Conservation (phyloP, 2,113 vertebrate genomes). For the Erpornis zantholeuca region DNA sequence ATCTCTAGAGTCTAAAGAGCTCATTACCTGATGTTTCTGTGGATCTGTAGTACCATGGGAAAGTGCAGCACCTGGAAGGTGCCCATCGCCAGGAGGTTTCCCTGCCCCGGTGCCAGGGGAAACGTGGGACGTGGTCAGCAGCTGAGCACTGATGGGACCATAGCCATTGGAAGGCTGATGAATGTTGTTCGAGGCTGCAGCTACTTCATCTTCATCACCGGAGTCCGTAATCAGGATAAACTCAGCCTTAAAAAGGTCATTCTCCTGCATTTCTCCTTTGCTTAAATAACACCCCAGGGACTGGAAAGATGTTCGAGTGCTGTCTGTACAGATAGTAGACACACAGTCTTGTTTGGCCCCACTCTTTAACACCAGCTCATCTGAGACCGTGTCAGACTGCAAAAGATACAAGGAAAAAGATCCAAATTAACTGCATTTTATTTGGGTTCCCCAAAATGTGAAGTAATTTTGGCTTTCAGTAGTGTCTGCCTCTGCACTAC, state of each 20-base stretch:
- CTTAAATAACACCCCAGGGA: background rate
- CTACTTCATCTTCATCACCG: slow-evolving; percentile 71
- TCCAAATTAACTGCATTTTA: background rate
- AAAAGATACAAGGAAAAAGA: slow-evolving; percentile 6
- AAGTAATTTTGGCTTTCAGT: background rate
- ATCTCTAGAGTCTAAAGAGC: background rate
- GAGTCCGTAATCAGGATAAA: slow-evolving; percentile 82
- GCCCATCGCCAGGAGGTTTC: background rate
- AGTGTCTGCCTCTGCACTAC: background rate
- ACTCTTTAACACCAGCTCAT: slow-evolving; percentile 31
- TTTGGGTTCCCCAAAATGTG: background rate
- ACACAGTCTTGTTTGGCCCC: background rate
- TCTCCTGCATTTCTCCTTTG: slow-evolving; percentile 74
- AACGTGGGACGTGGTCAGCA: slow-evolving; percentile 15
- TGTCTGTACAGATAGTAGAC: background rate
- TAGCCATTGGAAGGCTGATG: background rate
- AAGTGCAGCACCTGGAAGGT: background rate
- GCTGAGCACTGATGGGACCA: background rate
- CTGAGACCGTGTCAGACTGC: slow-evolving; percentile 16
- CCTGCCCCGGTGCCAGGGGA: background rate
- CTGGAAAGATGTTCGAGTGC: background rate
- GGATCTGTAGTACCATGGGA: background rate
- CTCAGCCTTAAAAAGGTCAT: slow-evolving; percentile 84
- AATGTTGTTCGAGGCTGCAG: background rate
- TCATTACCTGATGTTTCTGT: slow-evolving; percentile 71